Evolutionary conservation across 2,113 vertebrate genomes (phyloP).

Genomic region (Myiagra hebetior): DNA sequence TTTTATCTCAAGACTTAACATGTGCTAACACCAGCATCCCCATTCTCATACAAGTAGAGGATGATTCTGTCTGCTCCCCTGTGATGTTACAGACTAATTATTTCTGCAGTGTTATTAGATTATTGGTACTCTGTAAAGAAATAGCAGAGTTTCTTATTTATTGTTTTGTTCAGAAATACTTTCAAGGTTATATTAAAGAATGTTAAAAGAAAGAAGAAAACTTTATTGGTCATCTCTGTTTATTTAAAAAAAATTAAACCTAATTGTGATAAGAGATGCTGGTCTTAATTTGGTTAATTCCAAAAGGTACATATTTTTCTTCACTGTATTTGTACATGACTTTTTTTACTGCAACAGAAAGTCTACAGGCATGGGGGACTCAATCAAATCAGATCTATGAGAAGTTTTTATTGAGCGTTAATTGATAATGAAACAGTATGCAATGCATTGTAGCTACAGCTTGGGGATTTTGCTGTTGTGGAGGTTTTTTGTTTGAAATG

Average conservation of each 20-base stretch:
- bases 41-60: neutral
- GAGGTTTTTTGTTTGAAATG: accelerated
- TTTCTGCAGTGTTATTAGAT: neutral
- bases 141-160: neutral
- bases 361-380: neutral
- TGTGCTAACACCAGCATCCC: neutral
- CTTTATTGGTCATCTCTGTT: neutral
- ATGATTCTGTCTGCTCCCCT: neutral
- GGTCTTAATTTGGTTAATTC: neutral
- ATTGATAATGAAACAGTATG: neutral
- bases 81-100: neutral
- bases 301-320: neutral
- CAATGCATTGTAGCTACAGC: accelerated
- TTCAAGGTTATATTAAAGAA: neutral
- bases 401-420: neutral
- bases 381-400: neutral
- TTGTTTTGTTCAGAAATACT: neutral
- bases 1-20: neutral
- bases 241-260: neutral
- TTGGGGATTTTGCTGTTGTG: neutral
- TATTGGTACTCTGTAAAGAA: neutral
- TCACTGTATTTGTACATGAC: accelerated
- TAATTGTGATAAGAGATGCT: neutral
- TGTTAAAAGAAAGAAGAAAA: neutral
- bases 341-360: neutral